Evolutionary conservation across 1,140 invertebrate genomes (phyloP).

Genomic region (Drosophila paulistorum): DNA sequence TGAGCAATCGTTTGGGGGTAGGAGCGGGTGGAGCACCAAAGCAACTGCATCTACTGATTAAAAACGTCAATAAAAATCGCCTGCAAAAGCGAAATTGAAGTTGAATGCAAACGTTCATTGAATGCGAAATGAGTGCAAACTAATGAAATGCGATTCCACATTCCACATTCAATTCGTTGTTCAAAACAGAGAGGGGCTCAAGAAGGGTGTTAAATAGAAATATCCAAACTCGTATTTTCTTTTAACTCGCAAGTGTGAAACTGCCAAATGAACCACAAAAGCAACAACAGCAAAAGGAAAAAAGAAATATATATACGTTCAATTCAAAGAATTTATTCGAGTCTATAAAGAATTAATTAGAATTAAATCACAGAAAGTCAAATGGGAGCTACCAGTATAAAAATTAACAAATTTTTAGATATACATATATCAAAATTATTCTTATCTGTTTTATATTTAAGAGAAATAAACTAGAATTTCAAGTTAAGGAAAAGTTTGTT

Average conservation of each 20-base stretch:
- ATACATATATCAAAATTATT: too few relatives aligned
- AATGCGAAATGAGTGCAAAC: constrained; percentile 74
- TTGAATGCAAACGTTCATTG: constrained; percentile 69
- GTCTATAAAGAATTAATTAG: too few relatives aligned
- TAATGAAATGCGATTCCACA: constrained; percentile 54
- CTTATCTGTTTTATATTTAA: too few relatives aligned
- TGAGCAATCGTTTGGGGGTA: constrained; percentile 14
- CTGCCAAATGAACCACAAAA: constrained; percentile 9
- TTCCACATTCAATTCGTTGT: neutral
- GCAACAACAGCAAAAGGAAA: neutral
- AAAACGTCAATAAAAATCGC: constrained; percentile 79
- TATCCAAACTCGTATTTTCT: constrained; percentile 10
- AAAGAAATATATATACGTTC: too few relatives aligned
- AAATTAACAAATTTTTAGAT: too few relatives aligned
- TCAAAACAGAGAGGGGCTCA: too few relatives aligned
- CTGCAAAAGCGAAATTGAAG: constrained; percentile 68
- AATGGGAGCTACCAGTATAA: too few relatives aligned
- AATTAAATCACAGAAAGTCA: too few relatives aligned
- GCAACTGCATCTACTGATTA: constrained; percentile 68
- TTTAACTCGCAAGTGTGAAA: constrained; percentile 8
- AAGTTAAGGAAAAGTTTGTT: too few relatives aligned
- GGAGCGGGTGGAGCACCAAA: neutral
- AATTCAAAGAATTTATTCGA: too few relatives aligned
- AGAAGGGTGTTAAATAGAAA: neutral
- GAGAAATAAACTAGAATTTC: too few relatives aligned